Base-by-base conservation (phyloP, 1,140 invertebrate species). In the Drosophila pachea region DNA sequence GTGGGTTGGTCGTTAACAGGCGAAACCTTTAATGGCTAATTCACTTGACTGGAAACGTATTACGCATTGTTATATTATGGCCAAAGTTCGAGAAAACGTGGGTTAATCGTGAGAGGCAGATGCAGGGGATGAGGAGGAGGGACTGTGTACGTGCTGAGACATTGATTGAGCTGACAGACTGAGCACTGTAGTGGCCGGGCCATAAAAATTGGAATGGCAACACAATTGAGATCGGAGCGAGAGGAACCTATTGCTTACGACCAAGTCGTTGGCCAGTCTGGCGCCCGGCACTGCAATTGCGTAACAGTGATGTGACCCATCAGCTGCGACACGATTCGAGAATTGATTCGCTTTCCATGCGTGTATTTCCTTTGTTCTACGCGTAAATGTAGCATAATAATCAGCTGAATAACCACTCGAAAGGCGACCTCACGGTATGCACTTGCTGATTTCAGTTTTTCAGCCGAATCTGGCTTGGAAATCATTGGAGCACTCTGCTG, bases 21-120 rank as follows among this genome's bases (percentile, higher is more conserved):
- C 12, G 36, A 59, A 64, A 35, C 42, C 60, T 64, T 66, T 69
- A 53, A 55, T 69, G 66, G 32, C 9, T 16, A 16, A 45, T 64
- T 52, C 22, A 47, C 8, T 36, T 12, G 38, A 16, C 32, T 43
- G 32, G 42, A 62, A 53, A 49, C 40, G 40, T 73, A 73, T 78
- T 83, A 75, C 78, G 78, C 59, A 50, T 76, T 84, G 61, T 84
- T 84, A 84, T 84, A 58, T 84, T 84, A 84, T 73, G 62, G 56
- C 45, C 54, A 50, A 74, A 84, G 53, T 72, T 74, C 66, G 61
- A 52, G 68, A 65, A 65, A 45, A 14, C 11, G 40, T 42, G 32
- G 22, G 22, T 22, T 22, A 61, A 33, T 61, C n/a, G 38, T 4
- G 32, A 22, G 45, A 7, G 29, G n/a, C n/a, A n/a, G n/a, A n/a